Percentiles rank a stretch among this genome's conserved stretches.
Conservation (phyloP, 2,797 vertebrate species). For the Chelon auratus region DNA sequence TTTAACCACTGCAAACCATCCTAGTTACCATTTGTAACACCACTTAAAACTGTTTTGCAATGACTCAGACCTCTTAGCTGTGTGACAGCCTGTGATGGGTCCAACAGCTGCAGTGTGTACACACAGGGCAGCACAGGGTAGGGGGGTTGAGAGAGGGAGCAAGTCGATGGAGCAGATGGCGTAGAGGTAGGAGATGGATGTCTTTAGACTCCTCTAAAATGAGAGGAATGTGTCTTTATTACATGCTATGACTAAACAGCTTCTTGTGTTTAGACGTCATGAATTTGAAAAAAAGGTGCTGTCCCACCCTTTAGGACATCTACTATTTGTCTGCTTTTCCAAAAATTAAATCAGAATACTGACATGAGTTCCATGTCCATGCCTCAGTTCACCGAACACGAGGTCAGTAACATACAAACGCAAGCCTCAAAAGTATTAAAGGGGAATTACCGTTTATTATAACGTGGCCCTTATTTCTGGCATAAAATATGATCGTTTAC, state of each 20-base stretch:
- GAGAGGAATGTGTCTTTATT: constrained; percentile 33
- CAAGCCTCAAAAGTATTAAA: no score
- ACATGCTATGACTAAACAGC: background rate
- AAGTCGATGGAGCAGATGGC: constrained; percentile 56
- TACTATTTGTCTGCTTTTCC: no score
- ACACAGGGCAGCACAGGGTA: constrained; percentile 38
- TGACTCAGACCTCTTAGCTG: constrained; percentile 28
- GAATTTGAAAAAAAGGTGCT: background rate
- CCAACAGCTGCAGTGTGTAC: constrained; percentile 71
- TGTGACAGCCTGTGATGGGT: constrained; percentile 48
- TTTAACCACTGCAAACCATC: background rate
- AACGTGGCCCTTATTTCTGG: no score
- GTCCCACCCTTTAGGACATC: no score
- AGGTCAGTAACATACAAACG: no score
- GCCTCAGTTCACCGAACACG: no score
- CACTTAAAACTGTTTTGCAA: constrained; percentile 43
- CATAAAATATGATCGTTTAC: no score
- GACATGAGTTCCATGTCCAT: no score
- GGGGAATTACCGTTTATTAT: no score
- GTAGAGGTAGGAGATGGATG: constrained; percentile 12
- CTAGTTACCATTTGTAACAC: constrained; percentile 37
- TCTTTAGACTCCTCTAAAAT: constrained; percentile 19
- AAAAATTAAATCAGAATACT: no score
- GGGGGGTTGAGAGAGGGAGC: constrained; percentile 32
- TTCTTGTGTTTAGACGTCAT: background rate